phyloP scores from a whole-genome alignment of 2,113 vertebrate species.

The Rattus rattus region DNA sequence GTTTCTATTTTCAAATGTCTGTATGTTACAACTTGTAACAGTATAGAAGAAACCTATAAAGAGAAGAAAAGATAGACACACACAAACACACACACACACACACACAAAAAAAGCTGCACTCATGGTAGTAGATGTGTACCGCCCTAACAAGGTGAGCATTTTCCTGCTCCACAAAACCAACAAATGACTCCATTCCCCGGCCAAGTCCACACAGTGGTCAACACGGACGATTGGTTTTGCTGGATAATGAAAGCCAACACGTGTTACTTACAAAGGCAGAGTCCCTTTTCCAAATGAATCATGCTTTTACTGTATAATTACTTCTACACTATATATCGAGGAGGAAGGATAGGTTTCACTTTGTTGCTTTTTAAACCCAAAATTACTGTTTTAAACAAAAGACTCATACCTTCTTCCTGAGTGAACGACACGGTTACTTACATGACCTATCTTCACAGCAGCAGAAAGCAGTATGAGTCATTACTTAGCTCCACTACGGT shows the following conservation, averaged over 20 bases:
- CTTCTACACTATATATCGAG: not conserved
- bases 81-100: not conserved
- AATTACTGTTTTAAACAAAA: not conserved
- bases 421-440: not conserved
- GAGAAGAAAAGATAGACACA: not conserved
- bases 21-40: not conserved
- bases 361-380: constrained; percentile 12
- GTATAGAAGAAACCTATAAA: not conserved
- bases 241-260: not conserved
- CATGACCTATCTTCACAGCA: not conserved
- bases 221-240: not conserved
- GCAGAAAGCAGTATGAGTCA: not conserved
- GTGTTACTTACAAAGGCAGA: not conserved
- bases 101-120: too few relatives aligned
- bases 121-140: not conserved
- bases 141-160: not conserved
- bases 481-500: not conserved
- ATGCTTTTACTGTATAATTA: constrained; percentile 31
- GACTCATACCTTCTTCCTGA: not conserved
- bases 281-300: not conserved
- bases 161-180: not conserved
- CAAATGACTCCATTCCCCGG: not conserved
- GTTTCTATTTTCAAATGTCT: constrained; percentile 13
- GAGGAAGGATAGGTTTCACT: not conserved
- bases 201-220: not conserved